These are phyloP conservation scores for Lasioglossum albipes DNA, from an alignment of 1,140 invertebrate species.

Conservation along the genomic window DNA sequence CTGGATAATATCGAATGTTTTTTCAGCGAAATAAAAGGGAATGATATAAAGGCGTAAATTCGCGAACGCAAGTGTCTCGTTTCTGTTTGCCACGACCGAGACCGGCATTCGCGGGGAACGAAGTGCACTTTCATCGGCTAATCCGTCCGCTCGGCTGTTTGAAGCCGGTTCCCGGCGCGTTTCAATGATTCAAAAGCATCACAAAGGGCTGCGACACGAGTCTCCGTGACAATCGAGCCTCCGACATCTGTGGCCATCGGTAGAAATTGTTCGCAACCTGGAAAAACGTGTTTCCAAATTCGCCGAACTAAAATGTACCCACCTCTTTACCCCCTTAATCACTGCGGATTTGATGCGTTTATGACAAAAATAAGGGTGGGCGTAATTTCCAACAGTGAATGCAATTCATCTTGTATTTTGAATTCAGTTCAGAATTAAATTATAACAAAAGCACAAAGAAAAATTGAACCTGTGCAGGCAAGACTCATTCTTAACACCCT, in stretches of 20 bases:
- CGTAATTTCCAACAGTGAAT: no score
- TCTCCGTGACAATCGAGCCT: neutral
- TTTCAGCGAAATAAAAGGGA: neutral
- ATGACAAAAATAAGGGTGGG: no score
- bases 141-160: slow-evolving; percentile 34
- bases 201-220: neutral
- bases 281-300: neutral
- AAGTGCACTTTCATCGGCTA: slow-evolving; percentile 36
- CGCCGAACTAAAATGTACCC: no score
- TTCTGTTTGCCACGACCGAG: slow-evolving; percentile 22
- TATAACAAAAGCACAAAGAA: no score
- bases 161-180: neutral
- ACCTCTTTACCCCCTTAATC: no score
- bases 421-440: no score
- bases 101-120: slow-evolving; percentile 22
- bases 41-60: neutral
- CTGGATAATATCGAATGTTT: no score
- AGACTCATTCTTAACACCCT: no score
- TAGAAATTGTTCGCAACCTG: slow-evolving; percentile 1
- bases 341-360: no score
- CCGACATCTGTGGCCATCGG: neutral
- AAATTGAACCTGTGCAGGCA: no score
- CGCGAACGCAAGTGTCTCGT: slow-evolving; percentile 4
- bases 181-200: slow-evolving; percentile 15
- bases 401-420: no score